Base-by-base conservation (phyloP, 1,140 invertebrate genomes). In the Bombyx mandarina region DNA sequence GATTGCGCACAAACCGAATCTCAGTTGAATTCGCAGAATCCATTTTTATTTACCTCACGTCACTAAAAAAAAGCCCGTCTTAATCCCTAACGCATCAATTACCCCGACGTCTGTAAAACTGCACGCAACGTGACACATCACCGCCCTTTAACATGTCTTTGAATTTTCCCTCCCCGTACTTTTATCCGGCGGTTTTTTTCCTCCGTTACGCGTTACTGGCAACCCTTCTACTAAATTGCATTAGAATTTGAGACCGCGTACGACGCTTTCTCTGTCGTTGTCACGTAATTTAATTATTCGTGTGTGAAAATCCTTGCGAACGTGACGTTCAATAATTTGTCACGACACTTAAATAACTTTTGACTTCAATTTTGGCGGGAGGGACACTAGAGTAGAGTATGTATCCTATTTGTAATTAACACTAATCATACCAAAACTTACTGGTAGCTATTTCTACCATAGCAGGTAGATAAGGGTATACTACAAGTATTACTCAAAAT, bases 221-320 rank as follows among this genome's bases (percentile, higher is more conserved):
- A 82, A 82, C 79, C 79, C 79, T 82, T 79, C 77, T 69, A 65
- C 67, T 63, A 82, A 82, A 82, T 80, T 82, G 76, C 80, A 82
- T 82, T 79, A 77, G 71, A 70, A 77, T 77, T 65, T 57, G 51
- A 62, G 59, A 53, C 65, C 2, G 26, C 26, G 26, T 5, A 61
- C 62, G 64, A 52, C 56, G 52, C 67, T 64, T 64, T 54, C 9
- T 43, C 51, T 57, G 26, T 45, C 59, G 63, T 53, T 60, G 54
- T 59, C 60, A 62, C 26, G 26, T 35, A 35, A 35, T 35, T 35
- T 35, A 35, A 35, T 35, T 35, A 35, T 35, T 35, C 26, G 26
- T 35, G 26, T 35, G 26, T 35, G 26, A 35, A 3, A 35, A 35
- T 35, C 26, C 1, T 35, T 35, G 26, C 26, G 26, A 35, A 35